Conservation (phyloP, 2,113 vertebrate species). For the Gila orcuttii region DNA sequence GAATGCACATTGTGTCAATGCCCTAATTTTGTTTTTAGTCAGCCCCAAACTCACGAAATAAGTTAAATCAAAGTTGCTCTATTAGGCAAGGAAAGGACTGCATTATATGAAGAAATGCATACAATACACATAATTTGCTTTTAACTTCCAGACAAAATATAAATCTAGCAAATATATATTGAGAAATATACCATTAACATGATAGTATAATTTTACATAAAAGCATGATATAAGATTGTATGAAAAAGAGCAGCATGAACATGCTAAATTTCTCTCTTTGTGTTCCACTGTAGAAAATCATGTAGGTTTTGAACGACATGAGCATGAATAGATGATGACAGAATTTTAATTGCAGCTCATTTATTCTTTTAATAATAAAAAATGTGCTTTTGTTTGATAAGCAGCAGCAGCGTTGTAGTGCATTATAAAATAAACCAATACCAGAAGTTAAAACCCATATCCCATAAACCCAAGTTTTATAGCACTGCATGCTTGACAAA, state of each 20-base stretch:
- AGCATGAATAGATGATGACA: background rate
- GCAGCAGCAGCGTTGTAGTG: background rate
- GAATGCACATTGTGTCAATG: too few species aligned
- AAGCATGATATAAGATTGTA: background rate
- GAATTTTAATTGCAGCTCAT: background rate
- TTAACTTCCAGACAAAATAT: too few species aligned
- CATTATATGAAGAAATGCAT: too few species aligned
- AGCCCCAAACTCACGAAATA: too few species aligned
- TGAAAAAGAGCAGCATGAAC: background rate
- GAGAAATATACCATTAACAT: too few species aligned
- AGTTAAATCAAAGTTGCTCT: too few species aligned
- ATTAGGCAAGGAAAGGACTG: too few species aligned
- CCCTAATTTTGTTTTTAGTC: background rate
- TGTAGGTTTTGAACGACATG: background rate
- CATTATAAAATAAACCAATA: slow-evolving; percentile 2
- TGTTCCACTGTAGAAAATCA: background rate
- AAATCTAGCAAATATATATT: too few species aligned
- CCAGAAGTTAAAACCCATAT: background rate
- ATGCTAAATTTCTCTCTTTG: background rate
- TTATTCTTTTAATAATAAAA: background rate
- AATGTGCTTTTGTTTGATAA: background rate
- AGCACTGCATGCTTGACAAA: slow-evolving; percentile 18
- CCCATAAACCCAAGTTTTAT: background rate
- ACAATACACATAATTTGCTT: too few species aligned
- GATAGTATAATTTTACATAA: too few species aligned